Evolutionary conservation across 2,113 vertebrate genomes (phyloP), one percentile per base, ranked within the genome.

Genomic region (Syrmaticus mikado): DNA sequence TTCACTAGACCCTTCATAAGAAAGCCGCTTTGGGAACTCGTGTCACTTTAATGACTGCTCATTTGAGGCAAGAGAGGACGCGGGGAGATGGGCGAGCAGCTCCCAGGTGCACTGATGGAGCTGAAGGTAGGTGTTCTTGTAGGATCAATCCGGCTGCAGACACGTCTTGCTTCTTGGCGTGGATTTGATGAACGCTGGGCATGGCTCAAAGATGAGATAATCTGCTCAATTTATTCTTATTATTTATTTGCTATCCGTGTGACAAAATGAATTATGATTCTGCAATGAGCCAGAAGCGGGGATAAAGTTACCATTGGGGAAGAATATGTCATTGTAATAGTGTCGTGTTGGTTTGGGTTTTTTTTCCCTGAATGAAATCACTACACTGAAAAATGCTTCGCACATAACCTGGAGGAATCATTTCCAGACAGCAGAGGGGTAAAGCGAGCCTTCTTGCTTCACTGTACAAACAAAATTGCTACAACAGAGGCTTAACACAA

Each of bases 171-270:
- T 94, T 55, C 85, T 90, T 91, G 95, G 95, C 87, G 43, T 52
- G 87, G 76, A 80, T 91, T 60, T 94, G 91, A 97, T 88, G 94
- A 91, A 94, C 85, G 91, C 91, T 72, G 89, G 94, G 82, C 92
- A 95, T 57, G 91, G 93, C 90, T 96, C 92, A 94, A 96, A 96
- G 94, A 94, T 85, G 95, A 96, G 96, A 96, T 95, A 96, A 96
- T 95, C 95, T 94, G 85, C 95, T 94, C 94, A 91, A 96, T 94
- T 94, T 96, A 96, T 96, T 95, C 91, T 92, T 93, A 92, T 97
- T 97, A 97, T 96, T 97, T 96, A 96, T 97, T 96, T 97, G 95
- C 87, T 83, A 45, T 85, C 91, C 91, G 90, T 74, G 79, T 96
- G 95, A 96, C 95, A 95, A 96, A 96, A 91, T 96, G 96, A 96